Evolutionary conservation across 2,113 vertebrate species (phyloP), one percentile per base, ranked within the genome.

Genomic region (Pteruthius melanotis): DNA sequence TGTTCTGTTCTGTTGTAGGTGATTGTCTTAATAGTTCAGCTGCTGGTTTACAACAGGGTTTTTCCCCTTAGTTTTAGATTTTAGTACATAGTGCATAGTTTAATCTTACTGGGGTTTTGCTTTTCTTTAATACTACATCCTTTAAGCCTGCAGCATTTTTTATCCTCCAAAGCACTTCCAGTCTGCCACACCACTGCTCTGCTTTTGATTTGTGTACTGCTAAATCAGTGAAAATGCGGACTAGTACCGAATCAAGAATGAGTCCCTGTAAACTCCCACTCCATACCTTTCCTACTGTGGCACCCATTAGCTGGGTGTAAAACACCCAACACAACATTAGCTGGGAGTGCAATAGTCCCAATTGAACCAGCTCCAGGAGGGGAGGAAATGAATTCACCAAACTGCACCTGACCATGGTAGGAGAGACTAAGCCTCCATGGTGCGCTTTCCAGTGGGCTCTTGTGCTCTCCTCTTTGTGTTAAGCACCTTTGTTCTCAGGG

Each of bases 341-440:
- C 42, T 75, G 27, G 10, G 33, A 76, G 24, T 37, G 23, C 14
- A 87, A 49, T 5, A 11, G 35, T 52, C 16, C 44, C 39, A 52
- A n/a, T 12, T 63, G 77, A 87, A 42, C 19, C 11, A n/a, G 17
- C 50, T 37, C 4, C 4, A 53, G 80, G 31, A 45, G 63, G 22
- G 59, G n/a, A 77, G 52, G n/a, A 28, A 59, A 26, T 75, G 0
- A 4, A 28, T 39, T 37, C 27, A 31, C 4, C 2, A 35, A 63
- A 30, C 5, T 15, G 39, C 35, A 74, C 35, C 70, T 54, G 50
- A 2, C 3, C 2, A 10, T 10, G 33, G 31, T 7, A 31, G 59
- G 61, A 79, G 16, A 44, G 54, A 52, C 56, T 1, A 31, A 42
- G 15, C 39, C 18, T 20, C 6, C 1, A 0, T 22, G 1, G 5